phyloP scores from a whole-genome alignment of 2,888 invertebrate genomes.

The Perdita meconis region DNA sequence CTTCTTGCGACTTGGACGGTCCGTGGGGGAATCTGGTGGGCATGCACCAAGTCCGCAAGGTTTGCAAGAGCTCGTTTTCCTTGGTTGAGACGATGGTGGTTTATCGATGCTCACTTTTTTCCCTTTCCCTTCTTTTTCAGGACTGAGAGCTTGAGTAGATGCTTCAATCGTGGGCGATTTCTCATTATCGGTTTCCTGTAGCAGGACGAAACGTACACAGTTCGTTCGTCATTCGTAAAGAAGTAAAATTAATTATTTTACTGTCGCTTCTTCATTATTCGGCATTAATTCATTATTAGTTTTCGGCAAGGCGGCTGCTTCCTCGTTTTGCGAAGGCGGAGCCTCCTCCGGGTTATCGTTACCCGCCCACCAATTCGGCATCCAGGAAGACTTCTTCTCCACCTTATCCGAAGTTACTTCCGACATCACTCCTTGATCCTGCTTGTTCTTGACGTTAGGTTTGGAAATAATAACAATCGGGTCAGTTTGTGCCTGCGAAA shows the following conservation, averaged over 20 bases:
- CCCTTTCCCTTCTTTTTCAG: neutral
- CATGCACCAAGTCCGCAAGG: slow-evolving; percentile 12
- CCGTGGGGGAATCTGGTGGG: slow-evolving; percentile 1
- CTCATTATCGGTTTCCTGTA: slow-evolving; percentile 8
- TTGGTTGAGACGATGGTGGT: neutral
- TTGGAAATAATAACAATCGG: slow-evolving; percentile 16
- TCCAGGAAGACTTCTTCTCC: slow-evolving; percentile 45
- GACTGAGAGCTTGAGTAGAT: neutral
- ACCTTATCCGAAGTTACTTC: neutral
- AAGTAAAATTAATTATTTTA: too few relatives aligned
- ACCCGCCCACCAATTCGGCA: slow-evolving; percentile 45
- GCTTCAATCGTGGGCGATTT: neutral
- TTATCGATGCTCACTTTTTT: neutral
- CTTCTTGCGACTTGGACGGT: neutral
- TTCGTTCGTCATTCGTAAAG: too few relatives aligned
- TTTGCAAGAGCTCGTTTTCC: slow-evolving; percentile 18
- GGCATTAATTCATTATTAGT: slow-evolving; percentile 16
- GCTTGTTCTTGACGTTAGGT: neutral
- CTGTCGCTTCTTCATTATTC: too few relatives aligned
- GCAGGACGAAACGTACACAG: neutral
- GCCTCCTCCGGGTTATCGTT: neutral
- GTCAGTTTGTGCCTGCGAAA: slow-evolving; percentile 13
- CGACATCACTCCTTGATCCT: neutral
- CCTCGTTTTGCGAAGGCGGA: neutral
- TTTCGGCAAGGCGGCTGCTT: neutral